A percentile compares a stretch with the other conserved stretches of the same genome.
These are phyloP conservation scores for Dryocosmus kuriphilus DNA, from an alignment of 2,888 invertebrate genomes.

Conservation along the genomic window DNA sequence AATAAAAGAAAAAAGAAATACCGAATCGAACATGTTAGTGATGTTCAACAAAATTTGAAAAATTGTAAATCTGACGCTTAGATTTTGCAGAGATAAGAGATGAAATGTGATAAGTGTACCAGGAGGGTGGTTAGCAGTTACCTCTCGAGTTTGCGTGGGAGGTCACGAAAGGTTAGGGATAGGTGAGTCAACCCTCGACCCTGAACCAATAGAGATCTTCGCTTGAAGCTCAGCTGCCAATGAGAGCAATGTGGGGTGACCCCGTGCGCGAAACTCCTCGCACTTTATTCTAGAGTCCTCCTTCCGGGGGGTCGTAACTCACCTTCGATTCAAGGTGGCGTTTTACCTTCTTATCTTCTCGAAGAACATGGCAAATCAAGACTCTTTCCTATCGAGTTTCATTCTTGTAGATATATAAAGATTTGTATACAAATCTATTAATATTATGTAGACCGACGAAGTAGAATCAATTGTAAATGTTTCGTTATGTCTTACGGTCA, in stretches of 20 bases:
- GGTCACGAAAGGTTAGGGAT: slow-evolving; percentile 71
- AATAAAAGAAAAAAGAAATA: too few species aligned
- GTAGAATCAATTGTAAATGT: too few species aligned
- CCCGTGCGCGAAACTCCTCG: slow-evolving; percentile 68
- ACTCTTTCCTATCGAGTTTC: not conserved
- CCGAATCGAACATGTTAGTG: too few species aligned
- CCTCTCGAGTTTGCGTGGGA: slow-evolving; percentile 73
- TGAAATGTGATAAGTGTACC: not conserved
- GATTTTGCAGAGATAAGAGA: too few species aligned
- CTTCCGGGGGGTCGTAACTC: slow-evolving; percentile 49
- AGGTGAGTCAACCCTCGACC: slow-evolving; percentile 75
- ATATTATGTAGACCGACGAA: too few species aligned
- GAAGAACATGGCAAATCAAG: not conserved
- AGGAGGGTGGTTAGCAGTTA: slow-evolving; percentile 61
- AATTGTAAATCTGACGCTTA: too few species aligned
- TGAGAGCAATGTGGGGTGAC: slow-evolving; percentile 68
- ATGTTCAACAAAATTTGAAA: too few species aligned
- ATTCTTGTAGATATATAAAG: too few species aligned
- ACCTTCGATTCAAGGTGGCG: slow-evolving; percentile 27
- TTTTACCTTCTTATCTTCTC: not conserved
- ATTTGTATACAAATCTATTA: too few species aligned
- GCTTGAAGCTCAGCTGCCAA: slow-evolving; percentile 69
- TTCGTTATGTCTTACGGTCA: too few species aligned
- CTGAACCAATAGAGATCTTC: slow-evolving; percentile 72
- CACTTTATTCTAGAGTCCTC: slow-evolving; percentile 64